phyloP scores from a whole-genome alignment of 2,888 invertebrate species.

The Vandiemenella viatica region DNA sequence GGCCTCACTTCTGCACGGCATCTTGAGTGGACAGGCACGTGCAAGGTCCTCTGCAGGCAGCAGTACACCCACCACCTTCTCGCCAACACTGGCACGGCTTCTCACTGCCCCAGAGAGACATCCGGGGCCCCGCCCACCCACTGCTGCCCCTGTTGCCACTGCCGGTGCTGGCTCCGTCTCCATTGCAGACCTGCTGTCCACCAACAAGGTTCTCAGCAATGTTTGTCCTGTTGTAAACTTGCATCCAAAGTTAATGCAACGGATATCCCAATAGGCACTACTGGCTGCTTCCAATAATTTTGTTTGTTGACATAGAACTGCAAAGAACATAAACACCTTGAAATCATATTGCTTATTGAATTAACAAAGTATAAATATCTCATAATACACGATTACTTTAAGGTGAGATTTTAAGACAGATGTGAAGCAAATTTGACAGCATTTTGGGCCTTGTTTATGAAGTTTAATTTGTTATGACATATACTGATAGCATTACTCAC shows the following conservation, averaged over 20 bases:
- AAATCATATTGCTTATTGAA: too few species aligned
- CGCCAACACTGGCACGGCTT: slow-evolving; percentile 65
- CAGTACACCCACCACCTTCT: slow-evolving; percentile 41
- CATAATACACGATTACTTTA: too few species aligned
- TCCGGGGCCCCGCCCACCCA: slow-evolving; percentile 13
- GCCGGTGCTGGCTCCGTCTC: slow-evolving; percentile 26
- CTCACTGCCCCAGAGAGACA: slow-evolving; percentile 45
- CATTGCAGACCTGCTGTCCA: slow-evolving; percentile 34
- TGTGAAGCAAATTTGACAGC: too few species aligned
- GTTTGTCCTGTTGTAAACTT: too few species aligned
- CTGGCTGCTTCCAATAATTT: neutral
- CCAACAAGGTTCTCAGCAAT: slow-evolving; percentile 36
- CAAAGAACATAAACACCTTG: neutral
- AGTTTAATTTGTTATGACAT: too few species aligned
- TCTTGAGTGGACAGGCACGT: slow-evolving; percentile 35
- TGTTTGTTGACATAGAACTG: neutral
- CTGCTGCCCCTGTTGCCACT: too few species aligned
- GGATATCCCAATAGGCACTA: too few species aligned
- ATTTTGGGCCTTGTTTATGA: too few species aligned
- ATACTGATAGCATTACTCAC: too few species aligned
- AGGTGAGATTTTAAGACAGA: too few species aligned
- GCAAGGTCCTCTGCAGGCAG: neutral
- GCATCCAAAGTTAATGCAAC: too few species aligned
- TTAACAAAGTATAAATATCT: too few species aligned
- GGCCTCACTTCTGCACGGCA: slow-evolving; percentile 58